Evolutionary conservation across 1,140 invertebrate genomes (phyloP), one percentile per base, ranked within the genome.

Genomic region (Drosophila athabasca): DNA sequence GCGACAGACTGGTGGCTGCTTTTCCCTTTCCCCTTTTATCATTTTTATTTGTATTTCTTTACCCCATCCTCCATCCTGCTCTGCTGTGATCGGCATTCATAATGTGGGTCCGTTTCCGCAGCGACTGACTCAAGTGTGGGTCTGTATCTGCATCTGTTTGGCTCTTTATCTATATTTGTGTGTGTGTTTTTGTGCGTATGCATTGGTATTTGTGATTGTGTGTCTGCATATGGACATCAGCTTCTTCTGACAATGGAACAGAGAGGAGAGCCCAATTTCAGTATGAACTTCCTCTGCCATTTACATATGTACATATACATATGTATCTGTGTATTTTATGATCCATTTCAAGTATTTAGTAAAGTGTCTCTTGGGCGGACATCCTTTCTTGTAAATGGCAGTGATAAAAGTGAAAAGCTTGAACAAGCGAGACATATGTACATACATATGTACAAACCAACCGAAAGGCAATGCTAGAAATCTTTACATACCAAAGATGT

Each of bases 21-120:
- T 74, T 74, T 74, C 61, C 71, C 11, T 65, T 74, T 74, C 74
- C 61, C 71, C 61, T 59, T 59, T 75, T 58, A 31, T 69, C 3
- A 39, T 39, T 39, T 39, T 52, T 15, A 31, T 29, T 52, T 53
- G 19, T 11, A 53, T 43, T 46, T 29, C 24, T 31, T 31, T 58
- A 31, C 54, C 53, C 54, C 71, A 39, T 74, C 39, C 7, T 17
- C 61, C 35, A 49, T 44, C 65, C 69, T 59, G 58, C 39, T 75
- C 69, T 59, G 58, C 39, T 75, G 71, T 74, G 71, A 75, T 50
- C 53, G 19, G 71, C 71, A 75, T 75, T 59, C 54, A 50, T 66
- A 75, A 75, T 75, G 50, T 44, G 15, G 13, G 41, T 58, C 46
- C 71, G 49, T 75, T 75, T 75, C 71, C 71, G 70, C 35, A 49